Evolutionary conservation across 2,888 invertebrate genomes (phyloP), one percentile per base, ranked within the genome.

Genomic region (Melanophora roralis): DNA sequence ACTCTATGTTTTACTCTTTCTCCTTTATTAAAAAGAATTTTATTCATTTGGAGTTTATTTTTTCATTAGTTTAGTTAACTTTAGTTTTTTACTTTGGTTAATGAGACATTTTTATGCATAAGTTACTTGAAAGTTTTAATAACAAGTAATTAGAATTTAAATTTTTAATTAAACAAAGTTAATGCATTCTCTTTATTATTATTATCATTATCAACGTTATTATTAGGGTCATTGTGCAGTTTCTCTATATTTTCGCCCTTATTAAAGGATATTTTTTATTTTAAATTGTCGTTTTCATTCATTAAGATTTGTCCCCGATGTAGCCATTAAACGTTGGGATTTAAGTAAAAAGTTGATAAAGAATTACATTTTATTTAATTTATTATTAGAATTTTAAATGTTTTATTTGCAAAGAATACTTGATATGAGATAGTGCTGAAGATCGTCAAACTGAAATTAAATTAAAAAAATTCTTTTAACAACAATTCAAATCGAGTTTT

Each of bases 71-170:
- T n/a, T 34, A 1, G 5, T 55, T 78, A 27, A 14, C n/a, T 49
- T 59, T n/a, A n/a, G n/a, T n/a, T 40, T 0, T n/a, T 72, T 27
- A 32, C 21, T 53, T 53, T 53, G 34, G 14, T 51, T 36, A 57
- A 57, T 71, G 69, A 64, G 76, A 71, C 69, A 69, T 43, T 77
- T 69, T 76, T 76, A 43, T 76, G 76, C 72, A 76, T 73, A 76
- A 76, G 76, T 76, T 80, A 80, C 72, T 80, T 80, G 73, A 80
- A 76, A 72, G 62, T 80, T 80, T 80, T 76, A 80, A 80, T 76
- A 80, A 80, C 76, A 80, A 60, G 72, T 80, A 76, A 80, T 80
- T 80, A 80, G 67, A 68, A 69, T 80, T 76, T 73, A 68, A 80
- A 80, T 76, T 80, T 76, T 80, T 80, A 80, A 80, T 80, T 76